phyloP scores from a whole-genome alignment of 2,888 invertebrate genomes.

The Ophion costatus region DNA sequence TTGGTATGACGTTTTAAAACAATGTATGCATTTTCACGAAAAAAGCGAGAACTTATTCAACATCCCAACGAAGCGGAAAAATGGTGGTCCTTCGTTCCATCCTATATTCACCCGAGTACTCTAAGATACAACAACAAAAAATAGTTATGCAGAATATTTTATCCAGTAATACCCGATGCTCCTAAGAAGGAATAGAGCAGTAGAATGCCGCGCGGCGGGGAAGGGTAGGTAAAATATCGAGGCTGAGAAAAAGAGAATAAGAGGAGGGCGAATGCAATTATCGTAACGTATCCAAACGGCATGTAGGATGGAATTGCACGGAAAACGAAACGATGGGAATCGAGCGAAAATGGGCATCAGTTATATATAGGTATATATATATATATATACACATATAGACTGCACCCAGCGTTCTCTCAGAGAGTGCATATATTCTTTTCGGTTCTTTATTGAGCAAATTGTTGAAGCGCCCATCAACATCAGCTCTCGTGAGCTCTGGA shows the following conservation, averaged over 20 bases:
- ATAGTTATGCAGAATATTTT: no score
- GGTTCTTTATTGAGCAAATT: conserved; percentile 77
- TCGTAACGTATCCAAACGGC: conserved; percentile 61
- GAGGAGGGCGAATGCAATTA: conserved; percentile 50
- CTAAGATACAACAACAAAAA: no score
- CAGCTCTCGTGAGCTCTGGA: conserved; percentile 65
- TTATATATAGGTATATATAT: background rate
- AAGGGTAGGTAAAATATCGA: conserved; percentile 10
- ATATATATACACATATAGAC: background rate
- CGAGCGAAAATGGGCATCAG: conserved; percentile 41
- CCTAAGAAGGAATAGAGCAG: conserved; percentile 3
- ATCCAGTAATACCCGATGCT: background rate
- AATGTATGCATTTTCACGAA: no score
- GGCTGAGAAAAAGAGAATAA: conserved; percentile 26
- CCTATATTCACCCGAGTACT: no score
- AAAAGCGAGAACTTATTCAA: no score
- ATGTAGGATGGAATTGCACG: conserved; percentile 48
- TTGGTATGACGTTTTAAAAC: no score
- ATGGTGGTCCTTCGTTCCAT: no score
- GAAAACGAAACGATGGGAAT: conserved; percentile 56
- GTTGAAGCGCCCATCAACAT: conserved; percentile 79
- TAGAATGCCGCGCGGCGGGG: conserved; percentile 9
- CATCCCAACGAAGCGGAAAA: no score
- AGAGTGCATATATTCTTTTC: conserved; percentile 69
- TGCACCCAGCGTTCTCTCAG: conserved; percentile 30